A percentile compares a stretch with the other conserved stretches of the same genome.
These are phyloP conservation scores for Ryuthela nishihirai DNA, from an alignment of 2,888 invertebrate species.

Conservation along the genomic window DNA sequence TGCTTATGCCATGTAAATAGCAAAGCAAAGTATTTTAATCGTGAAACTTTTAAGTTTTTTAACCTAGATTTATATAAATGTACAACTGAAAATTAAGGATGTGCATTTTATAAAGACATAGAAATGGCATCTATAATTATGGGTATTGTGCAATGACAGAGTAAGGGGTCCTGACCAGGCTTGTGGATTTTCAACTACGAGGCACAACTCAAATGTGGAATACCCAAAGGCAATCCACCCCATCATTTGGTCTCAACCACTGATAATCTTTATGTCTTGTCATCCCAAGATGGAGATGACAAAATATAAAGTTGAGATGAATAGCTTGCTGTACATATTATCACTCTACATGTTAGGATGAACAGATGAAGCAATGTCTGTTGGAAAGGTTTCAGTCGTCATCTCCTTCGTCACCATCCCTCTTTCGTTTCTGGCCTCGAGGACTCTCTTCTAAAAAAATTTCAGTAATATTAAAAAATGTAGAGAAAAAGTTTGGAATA, in stretches of 20 bases:
- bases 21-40: too few relatives aligned
- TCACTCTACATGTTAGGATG: conserved; percentile 39
- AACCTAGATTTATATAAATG: not conserved
- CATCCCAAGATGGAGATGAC: conserved; percentile 8
- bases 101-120: not conserved
- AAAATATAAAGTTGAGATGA: conserved; percentile 26
- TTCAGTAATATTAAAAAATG: too few relatives aligned
- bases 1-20: too few relatives aligned
- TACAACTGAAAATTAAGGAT: not conserved
- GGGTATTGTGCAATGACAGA: conserved; percentile 22
- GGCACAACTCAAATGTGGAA: conserved; percentile 32
- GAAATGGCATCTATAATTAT: conserved; percentile 11
- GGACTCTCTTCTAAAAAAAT: conserved; percentile 6
- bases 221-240: conserved; percentile 15
- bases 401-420: conserved; percentile 29
- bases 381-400: conserved; percentile 34
- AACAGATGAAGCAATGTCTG: conserved; percentile 33
- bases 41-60: too few relatives aligned
- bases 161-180: conserved; percentile 25
- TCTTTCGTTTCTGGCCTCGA: conserved; percentile 34
- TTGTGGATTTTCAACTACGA: conserved; percentile 29
- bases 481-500: too few relatives aligned
- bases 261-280: conserved; percentile 27
- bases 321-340: conserved; percentile 38
- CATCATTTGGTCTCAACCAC: conserved; percentile 33